Base-by-base conservation (phyloP, 2,888 invertebrate species). In the Dinocampus coccinellae region DNA sequence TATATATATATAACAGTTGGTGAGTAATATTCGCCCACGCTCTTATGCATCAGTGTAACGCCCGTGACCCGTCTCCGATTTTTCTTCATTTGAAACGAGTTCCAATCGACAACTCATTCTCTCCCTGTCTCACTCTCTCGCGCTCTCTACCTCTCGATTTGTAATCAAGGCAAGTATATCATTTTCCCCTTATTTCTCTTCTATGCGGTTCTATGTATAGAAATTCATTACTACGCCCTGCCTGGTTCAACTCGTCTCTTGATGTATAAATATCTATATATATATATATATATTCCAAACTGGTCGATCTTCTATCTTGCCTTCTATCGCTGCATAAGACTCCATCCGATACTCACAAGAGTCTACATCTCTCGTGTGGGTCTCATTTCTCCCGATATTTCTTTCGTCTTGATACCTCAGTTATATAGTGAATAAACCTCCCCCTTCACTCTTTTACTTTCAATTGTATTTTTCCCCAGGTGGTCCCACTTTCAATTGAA, bases 21-120 rank as follows among this genome's bases (percentile, higher is more conserved):
- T 24, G 22, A 24, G 55, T 55, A 16, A 53, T n/a, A 10, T 11
- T 58, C 68, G 60, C 61, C 61, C 68, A 60, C 52, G 22, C 39
- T 57, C 22, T 22, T 34, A 52, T 57, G 53, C 57, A 29, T 57
- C 57, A 55, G 29, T n/a, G 58, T 34, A n/a, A 33, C 29, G 16
- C 47, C 16, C 58, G 58, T 58, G 58, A 58, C 58, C 58, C 33
- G 58, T 34, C 58, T 33, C 55, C 16, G 9, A 73, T 74, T 76
- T 73, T 39, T 55, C 75, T 78, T 62, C 73, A 77, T 76, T 75
- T 74, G 72, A 78, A 82, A 80, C 82, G 75, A 79, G 80, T 81
- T 82, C 69, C 76, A 74, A 80, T 80, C 79, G 78, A 78, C 77
- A 77, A 78, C 77, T 80, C 79, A 77, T 77, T 77, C 76, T 75